Evolutionary conservation across 2,113 vertebrate species (phyloP).

Genomic region (Pipa parva): DNA sequence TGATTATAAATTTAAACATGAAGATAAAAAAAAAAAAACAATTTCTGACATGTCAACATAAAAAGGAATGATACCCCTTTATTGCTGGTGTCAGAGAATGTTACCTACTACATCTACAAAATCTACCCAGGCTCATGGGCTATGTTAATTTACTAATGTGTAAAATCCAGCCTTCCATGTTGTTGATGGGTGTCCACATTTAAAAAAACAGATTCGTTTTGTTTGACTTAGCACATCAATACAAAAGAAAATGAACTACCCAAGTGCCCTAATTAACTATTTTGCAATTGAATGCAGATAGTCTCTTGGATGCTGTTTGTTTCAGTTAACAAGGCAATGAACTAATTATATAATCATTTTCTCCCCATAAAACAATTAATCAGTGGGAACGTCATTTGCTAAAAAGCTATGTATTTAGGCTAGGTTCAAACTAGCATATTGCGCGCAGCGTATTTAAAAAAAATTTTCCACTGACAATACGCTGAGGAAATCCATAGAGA

Average conservation of each 20-base stretch:
- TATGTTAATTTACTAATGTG: slow-evolving; percentile 32
- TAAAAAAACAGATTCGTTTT: slow-evolving; percentile 70
- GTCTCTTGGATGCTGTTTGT: slow-evolving; percentile 80
- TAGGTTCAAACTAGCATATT: no score
- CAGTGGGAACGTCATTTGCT: slow-evolving; percentile 73
- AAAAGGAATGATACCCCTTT: no score
- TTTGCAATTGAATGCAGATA: slow-evolving; percentile 95
- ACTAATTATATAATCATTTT: slow-evolving; percentile 85
- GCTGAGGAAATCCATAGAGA: no score
- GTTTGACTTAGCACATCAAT: slow-evolving; percentile 78
- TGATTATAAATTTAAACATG: no score
- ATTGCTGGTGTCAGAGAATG: no score
- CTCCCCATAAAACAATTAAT: slow-evolving; percentile 83
- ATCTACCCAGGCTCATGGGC: not conserved
- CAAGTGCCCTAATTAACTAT: slow-evolving; percentile 80
- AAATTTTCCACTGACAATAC: no score
- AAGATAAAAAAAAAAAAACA: no score
- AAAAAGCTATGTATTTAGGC: slow-evolving; percentile 68
- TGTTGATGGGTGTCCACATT: slow-evolving; percentile 54
- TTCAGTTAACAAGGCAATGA: slow-evolving; percentile 94
- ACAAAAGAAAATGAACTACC: slow-evolving; percentile 88
- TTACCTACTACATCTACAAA: not conserved
- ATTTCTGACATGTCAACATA: no score
- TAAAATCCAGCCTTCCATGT: slow-evolving; percentile 44
- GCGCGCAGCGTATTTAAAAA: no score